A percentile compares a stretch with the other conserved stretches of the same genome.
These are phyloP conservation scores for Isurus oxyrinchus DNA, from an alignment of 2,113 vertebrate genomes.

Conservation along the genomic window DNA sequence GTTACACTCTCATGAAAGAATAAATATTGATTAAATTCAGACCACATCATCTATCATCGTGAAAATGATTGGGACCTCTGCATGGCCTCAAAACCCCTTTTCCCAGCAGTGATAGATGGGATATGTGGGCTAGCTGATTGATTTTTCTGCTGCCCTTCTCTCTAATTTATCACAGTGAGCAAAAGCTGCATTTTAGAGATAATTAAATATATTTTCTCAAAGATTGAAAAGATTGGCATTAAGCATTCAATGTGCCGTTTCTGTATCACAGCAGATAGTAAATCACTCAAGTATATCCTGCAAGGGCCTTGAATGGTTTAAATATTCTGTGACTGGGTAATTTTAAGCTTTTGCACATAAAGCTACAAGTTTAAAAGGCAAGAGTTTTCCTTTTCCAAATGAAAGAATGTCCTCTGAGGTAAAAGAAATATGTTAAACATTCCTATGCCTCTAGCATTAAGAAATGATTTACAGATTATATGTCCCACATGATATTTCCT, in stretches of 20 bases:
- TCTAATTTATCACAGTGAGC: neutral
- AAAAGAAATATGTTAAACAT: neutral
- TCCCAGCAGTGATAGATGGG: neutral
- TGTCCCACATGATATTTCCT: neutral
- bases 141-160: slow-evolving; percentile 2
- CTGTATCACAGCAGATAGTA: neutral
- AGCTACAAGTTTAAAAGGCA: neutral
- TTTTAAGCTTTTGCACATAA: neutral
- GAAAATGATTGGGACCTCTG: neutral
- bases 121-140: neutral
- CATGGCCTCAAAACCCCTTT: neutral
- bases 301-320: neutral
- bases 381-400: neutral
- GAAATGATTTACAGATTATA: neutral
- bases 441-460: too few relatives aligned
- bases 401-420: neutral
- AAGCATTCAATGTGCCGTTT: neutral
- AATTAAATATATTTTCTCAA: slow-evolving; percentile 4
- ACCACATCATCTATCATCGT: neutral
- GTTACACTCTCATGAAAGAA: neutral
- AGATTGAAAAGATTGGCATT: neutral
- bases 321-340: neutral
- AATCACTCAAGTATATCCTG: neutral
- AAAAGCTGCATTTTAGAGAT: neutral
- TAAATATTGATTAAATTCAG: slow-evolving; percentile 29